Percentiles rank a stretch among this genome's conserved stretches.
Evolutionary conservation across 2,797 vertebrate species (phyloP).

Genomic region (Poeciliopsis turneri): DNA sequence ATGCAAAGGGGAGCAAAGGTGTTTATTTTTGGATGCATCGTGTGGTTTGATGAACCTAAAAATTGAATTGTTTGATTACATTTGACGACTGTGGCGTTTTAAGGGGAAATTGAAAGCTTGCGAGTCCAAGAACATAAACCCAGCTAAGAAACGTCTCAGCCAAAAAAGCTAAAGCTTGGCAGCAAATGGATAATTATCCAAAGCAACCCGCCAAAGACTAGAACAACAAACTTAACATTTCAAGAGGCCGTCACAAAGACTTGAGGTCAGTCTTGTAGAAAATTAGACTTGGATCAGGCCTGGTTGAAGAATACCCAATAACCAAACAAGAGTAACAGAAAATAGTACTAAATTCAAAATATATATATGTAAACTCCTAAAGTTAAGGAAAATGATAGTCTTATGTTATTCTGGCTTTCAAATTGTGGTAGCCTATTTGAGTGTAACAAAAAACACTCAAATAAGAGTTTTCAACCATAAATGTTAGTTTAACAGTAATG

Average conservation of each 20-base stretch:
- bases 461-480: not conserved
- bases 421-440: too few relatives aligned
- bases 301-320: not conserved
- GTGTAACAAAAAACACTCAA: too few relatives aligned
- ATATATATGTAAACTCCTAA: too few relatives aligned
- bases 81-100: not conserved
- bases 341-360: too few relatives aligned
- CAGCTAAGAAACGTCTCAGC: not conserved
- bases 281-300: not conserved
- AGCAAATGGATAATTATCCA: not conserved
- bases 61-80: not conserved
- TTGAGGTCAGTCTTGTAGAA: not conserved
- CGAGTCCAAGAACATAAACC: not conserved
- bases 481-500: not conserved
- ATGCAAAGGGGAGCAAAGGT: not conserved
- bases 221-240: not conserved
- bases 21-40: not conserved
- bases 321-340: too few relatives aligned
- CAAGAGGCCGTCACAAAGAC: not conserved
- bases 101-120: not conserved
- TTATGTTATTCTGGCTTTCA: too few relatives aligned
- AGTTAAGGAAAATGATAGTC: too few relatives aligned
- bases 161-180: not conserved
- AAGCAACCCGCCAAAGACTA: not conserved
- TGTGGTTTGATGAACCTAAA: not conserved